A percentile compares a stretch with the other conserved stretches of the same genome.
Evolutionary conservation across 2,888 invertebrate genomes (phyloP).

Genomic region (Hedya salicella): DNA sequence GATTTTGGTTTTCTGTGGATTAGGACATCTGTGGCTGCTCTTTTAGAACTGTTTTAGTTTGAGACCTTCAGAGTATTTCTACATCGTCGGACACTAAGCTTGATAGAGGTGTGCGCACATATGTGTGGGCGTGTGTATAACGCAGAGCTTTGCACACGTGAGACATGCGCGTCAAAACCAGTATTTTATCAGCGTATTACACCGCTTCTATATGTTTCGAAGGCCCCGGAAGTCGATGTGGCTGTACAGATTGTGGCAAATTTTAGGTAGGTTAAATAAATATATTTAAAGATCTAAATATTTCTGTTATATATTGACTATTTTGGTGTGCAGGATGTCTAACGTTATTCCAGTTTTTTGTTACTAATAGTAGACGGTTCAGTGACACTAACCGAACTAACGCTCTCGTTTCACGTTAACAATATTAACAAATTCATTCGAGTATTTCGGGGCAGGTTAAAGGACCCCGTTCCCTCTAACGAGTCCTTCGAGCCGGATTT

Average conservation of each 20-base stretch:
- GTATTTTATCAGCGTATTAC: conserved; percentile 21
- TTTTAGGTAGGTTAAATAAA: conserved; percentile 18
- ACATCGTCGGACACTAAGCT: conserved; percentile 48
- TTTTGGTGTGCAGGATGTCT: conserved; percentile 42
- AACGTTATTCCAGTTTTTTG: conserved; percentile 40
- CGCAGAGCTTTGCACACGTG: conserved; percentile 24
- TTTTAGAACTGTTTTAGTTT: conserved; percentile 63
- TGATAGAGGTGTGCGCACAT: conserved; percentile 40
- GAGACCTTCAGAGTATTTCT: conserved; percentile 42
- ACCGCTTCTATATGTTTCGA: conserved; percentile 37
- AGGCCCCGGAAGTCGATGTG: conserved; percentile 12
- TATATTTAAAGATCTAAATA: background rate
- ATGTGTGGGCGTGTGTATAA: conserved; percentile 28
- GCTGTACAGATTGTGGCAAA: conserved; percentile 16
- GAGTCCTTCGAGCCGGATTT: conserved; percentile 38
- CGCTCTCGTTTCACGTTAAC: conserved; percentile 43
- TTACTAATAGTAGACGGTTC: conserved; percentile 37
- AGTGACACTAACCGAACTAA: conserved; percentile 36
- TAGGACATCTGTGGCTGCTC: conserved; percentile 69
- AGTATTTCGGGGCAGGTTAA: conserved; percentile 23
- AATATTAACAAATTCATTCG: conserved; percentile 29
- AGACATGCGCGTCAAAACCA: conserved; percentile 33
- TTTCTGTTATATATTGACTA: conserved; percentile 21
- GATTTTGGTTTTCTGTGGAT: conserved; percentile 64
- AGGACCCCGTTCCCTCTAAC: background rate